Base-by-base conservation (phyloP, 2,888 invertebrate species). In the Xanthia icteritia region DNA sequence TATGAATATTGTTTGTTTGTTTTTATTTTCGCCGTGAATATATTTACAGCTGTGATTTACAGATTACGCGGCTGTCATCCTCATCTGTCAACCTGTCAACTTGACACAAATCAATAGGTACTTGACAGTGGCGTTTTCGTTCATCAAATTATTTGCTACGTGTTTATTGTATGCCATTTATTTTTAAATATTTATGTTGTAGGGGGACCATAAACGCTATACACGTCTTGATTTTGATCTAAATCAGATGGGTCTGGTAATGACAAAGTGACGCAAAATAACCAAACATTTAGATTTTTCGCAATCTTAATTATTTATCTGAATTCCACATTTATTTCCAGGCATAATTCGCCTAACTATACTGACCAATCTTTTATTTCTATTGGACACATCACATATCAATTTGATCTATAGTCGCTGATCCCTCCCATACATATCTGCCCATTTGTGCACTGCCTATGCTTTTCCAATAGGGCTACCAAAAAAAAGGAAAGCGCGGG, bases 401-500 rank as follows among this genome's bases (percentile, higher is more conserved):
- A n/a, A 56, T n/a, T 58, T 58, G 15, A 70, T 27, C 27, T 20
- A 5, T 36, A 36, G n/a, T 36, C 23, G 36, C 31, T 31, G 9
- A 60, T 23, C 27, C 58, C n/a, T n/a, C n/a, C n/a, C n/a, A n/a
- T n/a, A n/a, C n/a, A n/a, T n/a, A n/a, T n/a, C 20, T 45, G 42
- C 20, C 76, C 31, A 76, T 45, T 76, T 61, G 17, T 15, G 51
- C 39, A 11, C 17, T 23, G 39, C 60, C 11, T 27, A 31, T 17
- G 42, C 58, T 58, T 67, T 63, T 13, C 15, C 39, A n/a, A 66
- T 27, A 6, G 31, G 39, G 45, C n/a, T 39, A 68, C 39, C 68
- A 51, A 75, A 61, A 63, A 69, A 66, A 61, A 23, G 23, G 73
- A 76, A 77, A 76, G 54, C 65, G 68, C 56, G 73, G 66, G 56